Conservation (phyloP, 2,888 invertebrate species). For the Pyrgus malvae region DNA sequence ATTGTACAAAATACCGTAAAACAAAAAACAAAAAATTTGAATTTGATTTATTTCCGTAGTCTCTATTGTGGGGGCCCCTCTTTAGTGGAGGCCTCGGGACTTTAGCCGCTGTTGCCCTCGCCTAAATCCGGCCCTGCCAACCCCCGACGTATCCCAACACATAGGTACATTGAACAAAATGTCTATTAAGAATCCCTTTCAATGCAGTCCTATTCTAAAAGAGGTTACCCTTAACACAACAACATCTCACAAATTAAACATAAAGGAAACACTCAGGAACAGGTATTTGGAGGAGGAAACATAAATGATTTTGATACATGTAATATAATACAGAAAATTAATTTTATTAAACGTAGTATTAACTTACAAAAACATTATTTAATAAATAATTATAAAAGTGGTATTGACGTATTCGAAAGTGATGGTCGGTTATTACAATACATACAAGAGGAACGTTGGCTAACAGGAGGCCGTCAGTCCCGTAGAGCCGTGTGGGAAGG, state of each 20-base stretch:
- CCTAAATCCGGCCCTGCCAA: no score
- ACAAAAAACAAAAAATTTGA: no score
- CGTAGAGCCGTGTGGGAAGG: conserved; percentile 38
- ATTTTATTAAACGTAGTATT: conserved; percentile 72
- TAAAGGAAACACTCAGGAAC: conserved; percentile 17
- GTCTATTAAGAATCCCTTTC: no score
- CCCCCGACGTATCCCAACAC: no score
- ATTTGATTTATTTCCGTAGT: no score
- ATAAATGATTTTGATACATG: conserved; percentile 56
- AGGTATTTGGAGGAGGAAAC: conserved; percentile 29
- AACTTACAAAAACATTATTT: conserved; percentile 74
- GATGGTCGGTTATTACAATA: conserved; percentile 57
- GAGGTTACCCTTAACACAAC: background rate
- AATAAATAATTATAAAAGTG: conserved; percentile 71
- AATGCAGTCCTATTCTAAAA: no score
- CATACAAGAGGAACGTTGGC: conserved; percentile 51
- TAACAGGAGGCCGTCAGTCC: conserved; percentile 26
- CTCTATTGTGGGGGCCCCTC: no score
- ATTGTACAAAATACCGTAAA: no score
- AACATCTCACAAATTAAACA: background rate
- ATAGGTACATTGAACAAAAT: no score
- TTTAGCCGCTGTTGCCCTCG: no score
- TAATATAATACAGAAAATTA: conserved; percentile 75
- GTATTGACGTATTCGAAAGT: conserved; percentile 55
- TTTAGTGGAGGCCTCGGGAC: no score